phyloP scores from a whole-genome alignment of 2,797 vertebrate species.

The Eulemur rubriventer region DNA sequence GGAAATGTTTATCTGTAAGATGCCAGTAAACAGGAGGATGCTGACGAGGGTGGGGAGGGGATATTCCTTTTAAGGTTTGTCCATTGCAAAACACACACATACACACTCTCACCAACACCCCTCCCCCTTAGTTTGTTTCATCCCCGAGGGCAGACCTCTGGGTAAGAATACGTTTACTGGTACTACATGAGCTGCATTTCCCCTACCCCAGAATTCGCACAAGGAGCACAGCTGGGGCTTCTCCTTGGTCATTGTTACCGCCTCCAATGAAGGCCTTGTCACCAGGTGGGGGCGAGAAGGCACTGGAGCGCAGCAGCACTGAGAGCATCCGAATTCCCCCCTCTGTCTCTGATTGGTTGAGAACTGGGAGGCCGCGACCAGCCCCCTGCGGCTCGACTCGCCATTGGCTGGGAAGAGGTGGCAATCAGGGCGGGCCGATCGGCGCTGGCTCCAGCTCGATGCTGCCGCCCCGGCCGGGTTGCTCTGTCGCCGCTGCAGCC shows the following conservation, averaged over 20 bases:
- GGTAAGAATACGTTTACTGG: not conserved
- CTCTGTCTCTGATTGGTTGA: constrained; percentile 74
- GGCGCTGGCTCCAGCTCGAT: not conserved
- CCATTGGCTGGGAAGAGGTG: constrained; percentile 79
- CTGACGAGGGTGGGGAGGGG: too few species aligned
- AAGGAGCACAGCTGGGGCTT: not conserved
- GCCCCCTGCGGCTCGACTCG: not conserved
- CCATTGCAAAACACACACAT: not conserved
- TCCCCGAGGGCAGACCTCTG: not conserved
- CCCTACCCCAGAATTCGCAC: not conserved
- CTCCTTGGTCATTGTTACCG: not conserved
- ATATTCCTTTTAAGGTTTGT: not conserved
- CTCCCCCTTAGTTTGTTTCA: not conserved
- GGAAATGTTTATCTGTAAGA: constrained; percentile 23
- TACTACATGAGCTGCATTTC: not conserved
- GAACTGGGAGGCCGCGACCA: not conserved
- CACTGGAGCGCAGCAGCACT: not conserved
- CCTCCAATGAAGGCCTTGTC: not conserved
- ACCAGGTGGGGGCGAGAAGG: constrained; percentile 42
- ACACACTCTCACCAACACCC: not conserved
- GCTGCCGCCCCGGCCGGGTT: not conserved
- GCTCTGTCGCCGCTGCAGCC: not conserved
- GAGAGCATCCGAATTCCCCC: constrained; percentile 67
- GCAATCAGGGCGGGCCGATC: constrained; percentile 67
- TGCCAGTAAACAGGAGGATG: not conserved